A percentile compares a stretch with the other conserved stretches of the same genome.
Conservation (phyloP, 2,113 vertebrate species). For the Albula glossodonta region DNA sequence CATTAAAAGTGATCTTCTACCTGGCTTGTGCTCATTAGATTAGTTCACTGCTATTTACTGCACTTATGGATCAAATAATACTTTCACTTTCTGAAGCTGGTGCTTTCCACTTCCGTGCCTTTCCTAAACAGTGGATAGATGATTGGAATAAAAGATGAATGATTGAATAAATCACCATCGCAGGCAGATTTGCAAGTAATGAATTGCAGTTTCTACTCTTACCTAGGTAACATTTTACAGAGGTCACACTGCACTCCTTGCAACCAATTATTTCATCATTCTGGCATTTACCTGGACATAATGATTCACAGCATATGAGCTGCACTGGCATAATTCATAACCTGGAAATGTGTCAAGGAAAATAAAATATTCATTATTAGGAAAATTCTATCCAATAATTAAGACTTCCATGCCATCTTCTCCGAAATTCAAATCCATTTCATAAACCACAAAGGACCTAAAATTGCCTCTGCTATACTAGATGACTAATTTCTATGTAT, state of each 20-base stretch:
- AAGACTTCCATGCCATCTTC: slow-evolving; percentile 48
- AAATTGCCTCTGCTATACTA: no score
- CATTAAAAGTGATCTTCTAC: no score
- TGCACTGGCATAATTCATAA: slow-evolving; percentile 76
- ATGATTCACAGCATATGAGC: slow-evolving; percentile 79
- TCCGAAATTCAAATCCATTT: slow-evolving; percentile 45
- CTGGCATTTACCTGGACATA: slow-evolving; percentile 90
- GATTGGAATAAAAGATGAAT: slow-evolving; percentile 1
- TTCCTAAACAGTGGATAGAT: no score
- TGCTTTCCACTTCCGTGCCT: no score
- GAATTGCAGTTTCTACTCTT: slow-evolving; percentile 76
- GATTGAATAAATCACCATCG: slow-evolving; percentile 77
- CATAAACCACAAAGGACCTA: slow-evolving; percentile 55
- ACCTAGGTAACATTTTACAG: slow-evolving; percentile 88
- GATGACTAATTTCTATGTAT: no score
- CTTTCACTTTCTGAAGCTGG: no score
- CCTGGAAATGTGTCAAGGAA: slow-evolving; percentile 41
- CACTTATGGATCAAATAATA: no score
- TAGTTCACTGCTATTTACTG: no score
- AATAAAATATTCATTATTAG: slow-evolving; percentile 53
- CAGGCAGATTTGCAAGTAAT: slow-evolving; percentile 78
- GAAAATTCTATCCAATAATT: slow-evolving; percentile 59
- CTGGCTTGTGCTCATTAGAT: no score
- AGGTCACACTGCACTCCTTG: slow-evolving; percentile 81
- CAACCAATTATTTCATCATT: slow-evolving; percentile 91